Percentiles rank a stretch among this genome's conserved stretches.
phyloP scores from a whole-genome alignment of 2,113 vertebrate genomes.

The Procavia capensis region DNA sequence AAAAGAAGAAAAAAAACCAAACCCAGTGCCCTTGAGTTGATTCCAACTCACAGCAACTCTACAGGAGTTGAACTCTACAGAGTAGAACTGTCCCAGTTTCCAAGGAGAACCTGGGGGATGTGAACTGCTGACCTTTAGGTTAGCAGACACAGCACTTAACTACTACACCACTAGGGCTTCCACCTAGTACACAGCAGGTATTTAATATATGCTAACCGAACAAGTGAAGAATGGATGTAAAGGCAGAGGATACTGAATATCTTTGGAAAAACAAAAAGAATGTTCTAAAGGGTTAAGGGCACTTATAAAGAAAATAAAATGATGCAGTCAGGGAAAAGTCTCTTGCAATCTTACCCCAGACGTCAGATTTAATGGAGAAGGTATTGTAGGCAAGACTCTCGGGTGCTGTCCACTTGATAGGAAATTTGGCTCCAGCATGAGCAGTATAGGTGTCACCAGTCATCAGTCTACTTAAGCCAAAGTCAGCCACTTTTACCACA shows the following conservation, averaged over 20 bases:
- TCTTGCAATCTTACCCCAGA: constrained; percentile 93
- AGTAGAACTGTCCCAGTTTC: too few relatives aligned
- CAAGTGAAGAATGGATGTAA: neutral
- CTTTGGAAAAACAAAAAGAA: neutral
- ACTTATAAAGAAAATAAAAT: constrained; percentile 29
- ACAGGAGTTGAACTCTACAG: too few relatives aligned
- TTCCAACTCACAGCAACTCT: too few relatives aligned
- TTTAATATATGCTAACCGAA: neutral
- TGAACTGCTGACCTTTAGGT: neutral
- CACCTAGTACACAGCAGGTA: neutral
- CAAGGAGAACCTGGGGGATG: too few relatives aligned
- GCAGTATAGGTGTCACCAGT: constrained; percentile 99
- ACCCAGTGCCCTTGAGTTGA: too few relatives aligned
- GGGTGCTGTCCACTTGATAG: constrained; percentile 99
- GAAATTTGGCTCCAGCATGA: constrained; percentile 99
- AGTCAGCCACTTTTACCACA: constrained; percentile 98
- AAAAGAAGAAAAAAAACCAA: too few relatives aligned
- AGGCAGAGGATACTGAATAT: neutral
- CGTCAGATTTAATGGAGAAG: constrained; percentile 99
- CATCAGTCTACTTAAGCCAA: constrained; percentile 97
- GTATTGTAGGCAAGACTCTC: constrained; percentile 99
- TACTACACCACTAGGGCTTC: neutral
- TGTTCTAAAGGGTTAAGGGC: constrained; percentile 1
- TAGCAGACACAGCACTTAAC: neutral
- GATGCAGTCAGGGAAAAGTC: neutral